Evolutionary conservation across 2,888 invertebrate genomes (phyloP).

Genomic region (Tiphia femorata): DNA sequence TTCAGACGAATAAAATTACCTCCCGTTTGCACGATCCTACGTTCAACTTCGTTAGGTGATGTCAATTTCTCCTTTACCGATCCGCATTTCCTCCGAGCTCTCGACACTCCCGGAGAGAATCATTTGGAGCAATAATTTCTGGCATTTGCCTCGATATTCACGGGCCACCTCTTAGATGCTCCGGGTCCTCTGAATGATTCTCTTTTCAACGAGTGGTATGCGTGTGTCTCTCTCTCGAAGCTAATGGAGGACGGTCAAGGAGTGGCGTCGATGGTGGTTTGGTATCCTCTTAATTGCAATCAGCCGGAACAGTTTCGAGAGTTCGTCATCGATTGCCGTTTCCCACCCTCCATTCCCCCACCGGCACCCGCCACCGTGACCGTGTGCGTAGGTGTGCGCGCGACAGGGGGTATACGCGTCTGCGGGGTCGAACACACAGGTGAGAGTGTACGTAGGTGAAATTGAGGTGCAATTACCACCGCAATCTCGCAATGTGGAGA

Average conservation of each 20-base stretch:
- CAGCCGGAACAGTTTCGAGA: slow-evolving; percentile 42
- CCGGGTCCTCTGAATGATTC: background rate
- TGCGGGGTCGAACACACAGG: slow-evolving; percentile 9
- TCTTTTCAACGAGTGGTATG: background rate
- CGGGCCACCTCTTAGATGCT: background rate
- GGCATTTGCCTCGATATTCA: too few relatives aligned
- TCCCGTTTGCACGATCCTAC: too few relatives aligned
- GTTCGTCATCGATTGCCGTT: slow-evolving; percentile 44
- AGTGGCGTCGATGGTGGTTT: slow-evolving; percentile 25
- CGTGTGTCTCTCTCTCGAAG: slow-evolving; percentile 19
- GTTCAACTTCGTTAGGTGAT: too few relatives aligned
- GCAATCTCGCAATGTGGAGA: slow-evolving; percentile 40
- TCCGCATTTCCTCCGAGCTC: background rate
- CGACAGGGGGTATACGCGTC: slow-evolving; percentile 1
- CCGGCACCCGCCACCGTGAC: background rate
- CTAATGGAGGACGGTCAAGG: slow-evolving; percentile 38
- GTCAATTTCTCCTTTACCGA: background rate
- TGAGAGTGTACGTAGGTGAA: slow-evolving; percentile 32
- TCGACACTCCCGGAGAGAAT: background rate
- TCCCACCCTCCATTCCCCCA: background rate
- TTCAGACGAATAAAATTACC: too few relatives aligned
- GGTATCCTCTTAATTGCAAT: slow-evolving; percentile 49
- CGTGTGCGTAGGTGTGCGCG: slow-evolving; percentile 2
- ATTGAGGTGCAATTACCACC: slow-evolving; percentile 52
- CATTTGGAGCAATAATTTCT: background rate